Evolutionary conservation across 2,113 vertebrate genomes (phyloP), one percentile per base, ranked within the genome.

Genomic region (Sinocyclocheilus maitianheensis): DNA sequence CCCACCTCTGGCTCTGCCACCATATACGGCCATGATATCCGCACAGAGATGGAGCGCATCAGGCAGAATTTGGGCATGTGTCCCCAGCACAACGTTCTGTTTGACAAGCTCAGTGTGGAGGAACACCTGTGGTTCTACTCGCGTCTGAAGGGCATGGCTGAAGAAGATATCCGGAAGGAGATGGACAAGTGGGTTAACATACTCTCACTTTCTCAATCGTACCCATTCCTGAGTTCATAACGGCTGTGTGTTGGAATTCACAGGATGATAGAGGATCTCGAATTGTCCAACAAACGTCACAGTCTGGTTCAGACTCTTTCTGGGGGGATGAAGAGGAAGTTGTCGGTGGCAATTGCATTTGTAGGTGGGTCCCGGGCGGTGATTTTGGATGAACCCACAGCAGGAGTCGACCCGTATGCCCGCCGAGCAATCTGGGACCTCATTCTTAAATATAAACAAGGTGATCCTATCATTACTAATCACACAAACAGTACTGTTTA

Each of bases 61-160:
- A 95, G 98, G 4, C 97, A 99, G 94, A 99, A 98, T 93, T 89
- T 99, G 90, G 98, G 98, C 91, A 99, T 99, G 97, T 99, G 98
- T 85, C 98, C 98, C 0, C 98, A 99, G 92, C 98, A 99, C 94
- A 99, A 99, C 0, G 97, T 99, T 83, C 96, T 99, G 62, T 99
- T 99, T 0, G 98, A 99, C 90, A 97, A 96, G 84, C 95, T 99
- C 87, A 98, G 96, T 0, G 98, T 99, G 90, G 97, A 99, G 91
- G 98, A 99, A 13, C 98, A 99, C 24, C 95, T 99, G 58, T 99
- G 98, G 98, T 97, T 99, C 94, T 99, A 99, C 94, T 99, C 98
- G 0, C 93, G 96, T 8, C 96, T 99, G 67, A 99, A 99, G 91
- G 97, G 98, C 91, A 97, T 97, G 96, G 97, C 95, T 0, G 96